Percentiles rank a stretch among this genome's conserved stretches.
phyloP scores from a whole-genome alignment of 2,113 vertebrate species.

The Sinocyclocheilus anophthalmus region DNA sequence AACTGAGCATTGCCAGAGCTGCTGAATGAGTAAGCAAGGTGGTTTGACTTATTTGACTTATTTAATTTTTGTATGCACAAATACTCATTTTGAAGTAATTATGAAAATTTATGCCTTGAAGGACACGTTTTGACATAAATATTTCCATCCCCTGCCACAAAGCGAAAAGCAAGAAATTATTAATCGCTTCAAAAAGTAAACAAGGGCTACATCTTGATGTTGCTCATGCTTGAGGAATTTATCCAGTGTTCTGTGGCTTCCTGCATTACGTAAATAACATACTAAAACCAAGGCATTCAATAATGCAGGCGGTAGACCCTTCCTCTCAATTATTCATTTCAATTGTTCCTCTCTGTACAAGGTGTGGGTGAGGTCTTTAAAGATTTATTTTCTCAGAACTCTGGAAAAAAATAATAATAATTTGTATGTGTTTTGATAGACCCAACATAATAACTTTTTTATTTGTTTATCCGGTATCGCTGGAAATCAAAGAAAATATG shows the following conservation, averaged over 20 bases:
- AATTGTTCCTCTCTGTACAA: slow-evolving; percentile 51
- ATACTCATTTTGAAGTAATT: not conserved
- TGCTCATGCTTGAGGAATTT: slow-evolving; percentile 55
- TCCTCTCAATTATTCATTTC: slow-evolving; percentile 65
- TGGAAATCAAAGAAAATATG: slow-evolving; percentile 31
- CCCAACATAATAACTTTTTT: slow-evolving; percentile 34
- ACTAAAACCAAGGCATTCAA: slow-evolving; percentile 54
- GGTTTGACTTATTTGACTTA: slow-evolving; percentile 35
- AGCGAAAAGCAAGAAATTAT: slow-evolving; percentile 20
- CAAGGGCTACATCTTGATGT: slow-evolving; percentile 25
- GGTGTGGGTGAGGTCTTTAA: slow-evolving; percentile 12
- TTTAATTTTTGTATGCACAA: not conserved
- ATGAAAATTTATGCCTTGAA: slow-evolving; percentile 28
- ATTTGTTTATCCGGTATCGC: not conserved
- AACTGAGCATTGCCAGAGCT: not conserved
- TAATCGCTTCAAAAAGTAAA: slow-evolving; percentile 45
- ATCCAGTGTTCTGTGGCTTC: slow-evolving; percentile 35
- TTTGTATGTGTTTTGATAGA: slow-evolving; percentile 7
- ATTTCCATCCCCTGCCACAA: slow-evolving; percentile 8
- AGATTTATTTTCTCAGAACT: slow-evolving; percentile 12
- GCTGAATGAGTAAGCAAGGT: not conserved
- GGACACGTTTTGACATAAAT: not conserved
- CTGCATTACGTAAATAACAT: slow-evolving; percentile 61
- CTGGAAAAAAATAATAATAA: not conserved
- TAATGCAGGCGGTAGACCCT: slow-evolving; percentile 54